A percentile compares a stretch with the other conserved stretches of the same genome.
Evolutionary conservation across 2,888 invertebrate genomes (phyloP).

Genomic region (Andrena bicolor): DNA sequence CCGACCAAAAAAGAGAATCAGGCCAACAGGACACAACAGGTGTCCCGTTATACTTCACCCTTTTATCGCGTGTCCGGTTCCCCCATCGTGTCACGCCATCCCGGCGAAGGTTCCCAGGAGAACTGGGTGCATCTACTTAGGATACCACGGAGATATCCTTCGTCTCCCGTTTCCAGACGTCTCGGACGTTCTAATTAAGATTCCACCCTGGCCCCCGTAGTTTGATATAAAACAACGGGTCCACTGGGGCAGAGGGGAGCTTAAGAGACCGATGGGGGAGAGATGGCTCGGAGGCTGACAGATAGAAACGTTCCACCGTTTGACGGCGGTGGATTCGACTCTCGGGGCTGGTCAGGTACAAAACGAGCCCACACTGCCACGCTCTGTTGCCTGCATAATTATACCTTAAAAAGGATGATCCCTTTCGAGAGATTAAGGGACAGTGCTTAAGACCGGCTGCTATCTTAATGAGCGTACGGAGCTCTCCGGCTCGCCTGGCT

Average conservation of each 20-base stretch:
- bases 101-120: conserved; percentile 12
- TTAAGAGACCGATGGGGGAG: conserved; percentile 5
- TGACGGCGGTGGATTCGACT: conserved; percentile 57
- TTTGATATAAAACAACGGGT: conserved; percentile 55
- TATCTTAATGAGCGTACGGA: conserved; percentile 74
- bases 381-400: conserved; percentile 64
- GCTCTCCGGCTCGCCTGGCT: conserved; percentile 27
- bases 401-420: conserved; percentile 72
- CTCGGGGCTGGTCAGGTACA: conserved; percentile 45
- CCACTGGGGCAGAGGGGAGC: conserved; percentile 7
- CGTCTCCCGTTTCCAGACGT: conserved; percentile 15
- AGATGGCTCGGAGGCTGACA: conserved; percentile 38
- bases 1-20: background rate
- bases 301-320: conserved; percentile 69
- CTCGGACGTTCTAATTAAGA: conserved; percentile 66
- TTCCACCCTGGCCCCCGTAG: conserved; percentile 45
- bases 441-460: conserved; percentile 63
- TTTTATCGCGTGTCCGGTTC: conserved; percentile 40
- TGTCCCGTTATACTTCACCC: conserved; percentile 33
- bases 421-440: conserved; percentile 68
- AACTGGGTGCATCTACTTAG: conserved; percentile 21
- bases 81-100: conserved; percentile 16
- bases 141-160: conserved; percentile 24
- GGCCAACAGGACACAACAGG: conserved; percentile 21
- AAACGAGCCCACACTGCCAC: conserved; percentile 18